Evolutionary conservation across 2,113 vertebrate genomes (phyloP).

Genomic region (Callipepla squamata): DNA sequence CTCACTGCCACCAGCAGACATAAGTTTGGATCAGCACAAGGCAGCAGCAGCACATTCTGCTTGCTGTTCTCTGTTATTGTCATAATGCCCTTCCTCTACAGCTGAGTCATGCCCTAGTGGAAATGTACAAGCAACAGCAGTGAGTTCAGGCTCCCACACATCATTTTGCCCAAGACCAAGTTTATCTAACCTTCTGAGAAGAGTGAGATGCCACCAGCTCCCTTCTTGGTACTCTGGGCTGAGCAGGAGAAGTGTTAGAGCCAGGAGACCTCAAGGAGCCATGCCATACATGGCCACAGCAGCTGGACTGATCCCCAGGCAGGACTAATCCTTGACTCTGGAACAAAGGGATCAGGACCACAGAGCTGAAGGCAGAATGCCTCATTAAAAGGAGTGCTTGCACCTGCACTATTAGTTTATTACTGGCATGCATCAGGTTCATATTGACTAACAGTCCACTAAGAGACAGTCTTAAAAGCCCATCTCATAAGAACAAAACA

Average conservation of each 20-base stretch:
- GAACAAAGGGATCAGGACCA: not conserved
- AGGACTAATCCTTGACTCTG: not conserved
- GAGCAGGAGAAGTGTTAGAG: not conserved
- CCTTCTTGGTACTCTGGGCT: not conserved
- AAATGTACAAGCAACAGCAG: not conserved
- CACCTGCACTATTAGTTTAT: not conserved
- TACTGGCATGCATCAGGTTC: not conserved
- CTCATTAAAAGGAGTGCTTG: not conserved
- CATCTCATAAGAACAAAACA: not conserved
- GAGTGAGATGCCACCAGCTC: not conserved
- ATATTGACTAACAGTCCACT: not conserved
- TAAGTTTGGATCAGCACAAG: not conserved
- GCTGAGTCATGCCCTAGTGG: not conserved
- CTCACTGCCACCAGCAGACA: not conserved
- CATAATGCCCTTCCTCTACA: not conserved
- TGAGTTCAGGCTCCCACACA: not conserved
- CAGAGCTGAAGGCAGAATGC: not conserved
- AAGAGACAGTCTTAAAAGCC: not conserved
- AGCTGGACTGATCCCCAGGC: too few relatives aligned
- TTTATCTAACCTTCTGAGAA: not conserved
- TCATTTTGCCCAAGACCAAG: not conserved
- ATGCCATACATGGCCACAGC: accelerated
- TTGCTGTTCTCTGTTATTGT: not conserved
- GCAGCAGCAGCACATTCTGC: not conserved
- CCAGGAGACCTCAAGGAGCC: not conserved